phyloP scores from a whole-genome alignment of 2,797 vertebrate genomes.

The Notolabrus celidotus region DNA sequence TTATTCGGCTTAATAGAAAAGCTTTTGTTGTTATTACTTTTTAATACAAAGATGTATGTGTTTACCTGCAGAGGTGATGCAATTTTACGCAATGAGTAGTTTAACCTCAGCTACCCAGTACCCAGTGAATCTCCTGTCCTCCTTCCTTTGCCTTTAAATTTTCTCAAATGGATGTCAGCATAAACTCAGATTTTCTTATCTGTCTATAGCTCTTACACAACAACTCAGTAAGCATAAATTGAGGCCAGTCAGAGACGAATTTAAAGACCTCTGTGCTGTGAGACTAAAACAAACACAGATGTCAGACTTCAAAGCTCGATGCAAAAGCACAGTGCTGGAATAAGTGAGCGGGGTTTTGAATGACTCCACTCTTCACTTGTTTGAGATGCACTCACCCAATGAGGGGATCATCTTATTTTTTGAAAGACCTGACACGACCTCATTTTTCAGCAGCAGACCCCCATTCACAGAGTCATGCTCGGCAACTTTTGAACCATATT shows the following conservation, averaged over 20 bases:
- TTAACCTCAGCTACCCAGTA: not conserved
- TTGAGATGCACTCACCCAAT: slow-evolving; percentile 34
- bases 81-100: slow-evolving; percentile 4
- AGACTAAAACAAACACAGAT: slow-evolving; percentile 66
- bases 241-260: slow-evolving; percentile 41
- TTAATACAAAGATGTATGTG: slow-evolving; percentile 1
- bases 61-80: slow-evolving; percentile 25
- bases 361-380: slow-evolving; percentile 12
- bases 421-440: slow-evolving; percentile 44
- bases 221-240: slow-evolving; percentile 34
- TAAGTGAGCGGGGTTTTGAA: slow-evolving; percentile 42
- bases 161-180: slow-evolving; percentile 29
- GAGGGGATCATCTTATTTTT: slow-evolving; percentile 40
- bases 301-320: slow-evolving; percentile 51
- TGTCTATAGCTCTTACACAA: slow-evolving; percentile 25
- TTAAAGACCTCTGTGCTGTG: slow-evolving; percentile 59
- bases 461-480: slow-evolving; percentile 5
- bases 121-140: not conserved
- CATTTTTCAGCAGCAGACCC: slow-evolving; percentile 8
- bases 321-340: slow-evolving; percentile 34
- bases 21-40: not conserved
- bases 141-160: slow-evolving; percentile 10
- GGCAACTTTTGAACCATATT: slow-evolving; percentile 5
- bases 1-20: not conserved
- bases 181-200: slow-evolving; percentile 28